These are phyloP conservation scores for Lagria hirta DNA, from an alignment of 2,888 invertebrate species.

Conservation along the genomic window DNA sequence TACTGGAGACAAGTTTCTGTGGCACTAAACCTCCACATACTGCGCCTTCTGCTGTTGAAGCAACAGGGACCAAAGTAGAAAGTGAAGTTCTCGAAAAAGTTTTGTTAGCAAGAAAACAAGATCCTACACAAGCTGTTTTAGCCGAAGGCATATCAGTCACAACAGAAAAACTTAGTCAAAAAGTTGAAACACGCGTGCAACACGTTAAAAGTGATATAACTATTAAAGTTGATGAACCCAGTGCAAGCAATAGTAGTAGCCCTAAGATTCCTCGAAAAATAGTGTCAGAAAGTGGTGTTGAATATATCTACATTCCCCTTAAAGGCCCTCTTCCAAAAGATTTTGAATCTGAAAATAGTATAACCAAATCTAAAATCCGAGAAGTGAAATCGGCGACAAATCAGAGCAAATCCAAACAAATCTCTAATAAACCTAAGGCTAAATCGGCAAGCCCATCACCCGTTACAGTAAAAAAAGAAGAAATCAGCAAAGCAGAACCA, in stretches of 20 bases:
- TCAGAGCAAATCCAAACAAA: constrained; percentile 24
- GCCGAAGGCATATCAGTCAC: constrained; percentile 62
- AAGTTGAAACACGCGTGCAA: constrained; percentile 27
- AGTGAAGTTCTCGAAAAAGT: constrained; percentile 60
- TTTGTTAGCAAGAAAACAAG: constrained; percentile 62
- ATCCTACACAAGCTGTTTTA: constrained; percentile 65
- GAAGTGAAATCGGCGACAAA: constrained; percentile 37
- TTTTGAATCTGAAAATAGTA: constrained; percentile 14
- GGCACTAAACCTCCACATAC: constrained; percentile 71
- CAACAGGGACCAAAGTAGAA: constrained; percentile 47
- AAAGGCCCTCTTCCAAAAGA: constrained; percentile 52
- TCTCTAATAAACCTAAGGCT: constrained; percentile 22
- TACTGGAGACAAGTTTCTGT: constrained; percentile 88
- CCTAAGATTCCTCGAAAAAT: constrained; percentile 46
- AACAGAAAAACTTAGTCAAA: constrained; percentile 30
- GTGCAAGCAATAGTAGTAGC: constrained; percentile 28
- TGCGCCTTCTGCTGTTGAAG: constrained; percentile 30
- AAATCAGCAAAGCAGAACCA: too few species aligned
- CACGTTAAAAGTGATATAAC: constrained; percentile 43
- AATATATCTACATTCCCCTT: constrained; percentile 55
- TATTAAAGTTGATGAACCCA: constrained; percentile 48
- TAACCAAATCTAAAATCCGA: constrained; percentile 19
- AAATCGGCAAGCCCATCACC: constrained; percentile 27
- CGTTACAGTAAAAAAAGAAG: constrained; percentile 25
- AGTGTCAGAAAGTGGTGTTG: constrained; percentile 50